phyloP scores from a whole-genome alignment of 2,113 vertebrate species.

The Porphyrio hochstetteri region DNA sequence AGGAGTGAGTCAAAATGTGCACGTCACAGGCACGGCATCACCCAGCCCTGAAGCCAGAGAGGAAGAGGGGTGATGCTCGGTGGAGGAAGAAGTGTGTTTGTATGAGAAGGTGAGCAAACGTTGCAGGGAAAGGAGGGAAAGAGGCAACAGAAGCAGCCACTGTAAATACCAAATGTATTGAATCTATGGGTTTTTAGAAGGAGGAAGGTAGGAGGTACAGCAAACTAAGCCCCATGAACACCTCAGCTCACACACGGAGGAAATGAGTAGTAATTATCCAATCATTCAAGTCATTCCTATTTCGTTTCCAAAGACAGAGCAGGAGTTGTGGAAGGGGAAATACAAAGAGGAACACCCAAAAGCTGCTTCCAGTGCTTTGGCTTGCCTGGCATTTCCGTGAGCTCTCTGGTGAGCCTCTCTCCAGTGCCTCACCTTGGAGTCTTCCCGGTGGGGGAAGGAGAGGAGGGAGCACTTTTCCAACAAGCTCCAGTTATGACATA shows the following conservation, averaged over 20 bases:
- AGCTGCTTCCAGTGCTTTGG: not conserved
- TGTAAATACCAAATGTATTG: not conserved
- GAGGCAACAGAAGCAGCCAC: not conserved
- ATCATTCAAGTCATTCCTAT: not conserved
- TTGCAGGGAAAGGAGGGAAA: not conserved
- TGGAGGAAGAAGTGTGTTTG: not conserved
- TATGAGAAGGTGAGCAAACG: not conserved
- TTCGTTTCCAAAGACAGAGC: not conserved
- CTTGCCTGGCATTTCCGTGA: not conserved
- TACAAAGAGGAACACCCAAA: too few species aligned
- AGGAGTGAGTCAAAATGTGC: not conserved
- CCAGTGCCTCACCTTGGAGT: not conserved
- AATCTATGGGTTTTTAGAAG: not conserved
- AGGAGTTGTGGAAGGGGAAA: not conserved
- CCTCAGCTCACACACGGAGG: not conserved
- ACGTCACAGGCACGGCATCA: accelerated
- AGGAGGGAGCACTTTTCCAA: not conserved
- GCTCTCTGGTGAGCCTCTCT: not conserved
- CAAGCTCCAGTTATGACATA: not conserved
- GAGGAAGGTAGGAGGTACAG: not conserved
- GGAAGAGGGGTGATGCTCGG: not conserved
- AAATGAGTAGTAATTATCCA: not conserved
- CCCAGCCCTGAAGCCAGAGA: not conserved
- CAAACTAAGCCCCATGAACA: not conserved
- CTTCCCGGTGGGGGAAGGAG: not conserved